phyloP scores from a whole-genome alignment of 2,888 invertebrate genomes.

The Tanypteryx hageni region DNA sequence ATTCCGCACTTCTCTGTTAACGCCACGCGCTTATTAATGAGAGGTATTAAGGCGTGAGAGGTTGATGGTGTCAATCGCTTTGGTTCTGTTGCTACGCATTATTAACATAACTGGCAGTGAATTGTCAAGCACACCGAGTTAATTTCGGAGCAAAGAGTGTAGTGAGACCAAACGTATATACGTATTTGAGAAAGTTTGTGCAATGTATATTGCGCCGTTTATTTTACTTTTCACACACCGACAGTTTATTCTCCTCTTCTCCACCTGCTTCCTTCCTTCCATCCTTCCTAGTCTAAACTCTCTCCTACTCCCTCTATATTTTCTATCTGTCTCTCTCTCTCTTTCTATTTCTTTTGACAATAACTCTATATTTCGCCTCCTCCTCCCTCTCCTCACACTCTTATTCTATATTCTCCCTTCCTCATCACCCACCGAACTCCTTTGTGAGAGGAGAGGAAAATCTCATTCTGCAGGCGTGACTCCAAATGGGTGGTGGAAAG shows the following conservation, averaged over 20 bases:
- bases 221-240: background rate
- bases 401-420: background rate
- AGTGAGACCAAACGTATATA: too few relatives aligned
- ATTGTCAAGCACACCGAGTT: too few relatives aligned
- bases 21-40: too few relatives aligned
- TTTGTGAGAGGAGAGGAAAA: slow-evolving; percentile 7
- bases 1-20: too few relatives aligned
- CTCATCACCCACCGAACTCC: background rate
- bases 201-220: too few relatives aligned
- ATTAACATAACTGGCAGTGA: too few relatives aligned
- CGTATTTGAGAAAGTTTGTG: too few relatives aligned
- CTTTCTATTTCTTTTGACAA: background rate
- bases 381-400: background rate
- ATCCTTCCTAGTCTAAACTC: background rate
- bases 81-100: too few relatives aligned
- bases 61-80: too few relatives aligned
- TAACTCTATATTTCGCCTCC: background rate
- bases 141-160: too few relatives aligned
- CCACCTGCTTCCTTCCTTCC: background rate
- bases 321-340: background rate
- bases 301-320: background rate
- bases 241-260: background rate
- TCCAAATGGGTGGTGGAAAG: background rate
- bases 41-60: too few relatives aligned
- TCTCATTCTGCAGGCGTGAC: background rate